A percentile compares a stretch with the other conserved stretches of the same genome.
Evolutionary conservation across 2,113 vertebrate genomes (phyloP).

Genomic region (Phalacrocorax aristotelis): DNA sequence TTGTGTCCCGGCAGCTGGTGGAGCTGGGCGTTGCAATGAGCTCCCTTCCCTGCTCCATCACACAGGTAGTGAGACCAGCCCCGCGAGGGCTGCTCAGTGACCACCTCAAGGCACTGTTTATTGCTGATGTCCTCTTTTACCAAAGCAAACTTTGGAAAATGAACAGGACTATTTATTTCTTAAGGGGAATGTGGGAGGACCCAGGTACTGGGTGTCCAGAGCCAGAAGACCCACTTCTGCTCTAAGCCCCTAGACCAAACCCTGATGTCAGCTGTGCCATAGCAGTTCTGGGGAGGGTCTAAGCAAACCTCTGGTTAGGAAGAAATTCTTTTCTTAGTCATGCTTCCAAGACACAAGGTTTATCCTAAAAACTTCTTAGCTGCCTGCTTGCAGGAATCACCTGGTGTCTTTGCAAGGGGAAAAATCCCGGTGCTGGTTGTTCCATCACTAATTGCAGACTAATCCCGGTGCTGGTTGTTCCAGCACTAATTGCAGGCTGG

Average conservation of each 20-base stretch:
- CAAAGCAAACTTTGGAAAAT: not conserved
- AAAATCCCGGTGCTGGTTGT: not conserved
- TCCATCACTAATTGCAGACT: not conserved
- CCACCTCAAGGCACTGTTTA: not conserved
- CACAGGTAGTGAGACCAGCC: accelerated
- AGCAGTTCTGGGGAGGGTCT: not conserved
- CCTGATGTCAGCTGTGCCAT: not conserved
- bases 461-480: not conserved
- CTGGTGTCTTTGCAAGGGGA: not conserved
- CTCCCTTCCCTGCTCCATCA: not conserved
- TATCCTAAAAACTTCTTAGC: not conserved
- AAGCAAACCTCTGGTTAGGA: not conserved
- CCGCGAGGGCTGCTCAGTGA: accelerated
- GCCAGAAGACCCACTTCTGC: not conserved
- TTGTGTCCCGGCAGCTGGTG: not conserved
- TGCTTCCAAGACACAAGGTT: not conserved
- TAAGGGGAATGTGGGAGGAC: not conserved
- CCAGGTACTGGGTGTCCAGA: not conserved
- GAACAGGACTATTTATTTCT: not conserved
- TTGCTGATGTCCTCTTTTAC: not conserved
- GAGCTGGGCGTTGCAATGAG: not conserved
- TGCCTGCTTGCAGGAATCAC: not conserved
- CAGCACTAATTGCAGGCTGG: not conserved
- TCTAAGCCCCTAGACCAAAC: not conserved
- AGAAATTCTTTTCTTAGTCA: not conserved